These are phyloP conservation scores for Anaspis maculata DNA, from an alignment of 2,888 invertebrate genomes.

Conservation along the genomic window DNA sequence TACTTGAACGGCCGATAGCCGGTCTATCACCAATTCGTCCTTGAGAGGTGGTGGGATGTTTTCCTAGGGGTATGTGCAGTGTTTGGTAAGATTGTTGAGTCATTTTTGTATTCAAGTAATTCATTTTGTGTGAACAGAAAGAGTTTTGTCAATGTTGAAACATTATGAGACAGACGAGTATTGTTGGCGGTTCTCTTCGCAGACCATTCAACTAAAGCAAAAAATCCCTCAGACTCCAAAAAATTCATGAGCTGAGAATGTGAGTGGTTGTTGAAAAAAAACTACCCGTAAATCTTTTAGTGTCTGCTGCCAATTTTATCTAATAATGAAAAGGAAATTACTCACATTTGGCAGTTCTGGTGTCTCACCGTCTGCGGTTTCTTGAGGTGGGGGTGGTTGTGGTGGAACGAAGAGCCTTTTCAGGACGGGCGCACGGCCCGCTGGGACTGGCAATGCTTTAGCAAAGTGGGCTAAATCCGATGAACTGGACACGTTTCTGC, in stretches of 20 bases:
- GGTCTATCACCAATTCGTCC: conserved; percentile 77
- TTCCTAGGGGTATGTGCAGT: conserved; percentile 51
- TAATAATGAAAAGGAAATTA: too few relatives aligned
- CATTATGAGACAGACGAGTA: too few relatives aligned
- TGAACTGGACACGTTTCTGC: conserved; percentile 64
- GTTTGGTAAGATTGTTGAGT: too few relatives aligned
- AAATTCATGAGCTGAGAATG: too few relatives aligned
- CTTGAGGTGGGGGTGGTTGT: conserved; percentile 51
- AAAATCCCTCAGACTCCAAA: too few relatives aligned
- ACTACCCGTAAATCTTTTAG: too few relatives aligned
- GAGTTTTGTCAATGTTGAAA: too few relatives aligned
- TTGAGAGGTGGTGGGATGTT: conserved; percentile 66
- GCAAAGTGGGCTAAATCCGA: conserved; percentile 73
- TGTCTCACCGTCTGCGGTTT: conserved; percentile 41
- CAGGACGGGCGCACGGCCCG: conserved; percentile 42
- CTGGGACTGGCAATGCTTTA: conserved; percentile 53
- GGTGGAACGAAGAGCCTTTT: conserved; percentile 57
- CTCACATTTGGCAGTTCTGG: conserved; percentile 44
- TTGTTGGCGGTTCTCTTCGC: too few relatives aligned
- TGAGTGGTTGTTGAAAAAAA: too few relatives aligned
- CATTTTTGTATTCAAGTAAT: neutral
- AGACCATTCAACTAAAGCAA: too few relatives aligned
- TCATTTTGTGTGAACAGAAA: neutral
- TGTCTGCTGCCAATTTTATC: too few relatives aligned
- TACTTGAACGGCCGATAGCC: conserved; percentile 62